Percentiles rank a stretch among this genome's conserved stretches.
Conservation (phyloP, 1,140 invertebrate genomes). For the Caenorhabditis latens region DNA sequence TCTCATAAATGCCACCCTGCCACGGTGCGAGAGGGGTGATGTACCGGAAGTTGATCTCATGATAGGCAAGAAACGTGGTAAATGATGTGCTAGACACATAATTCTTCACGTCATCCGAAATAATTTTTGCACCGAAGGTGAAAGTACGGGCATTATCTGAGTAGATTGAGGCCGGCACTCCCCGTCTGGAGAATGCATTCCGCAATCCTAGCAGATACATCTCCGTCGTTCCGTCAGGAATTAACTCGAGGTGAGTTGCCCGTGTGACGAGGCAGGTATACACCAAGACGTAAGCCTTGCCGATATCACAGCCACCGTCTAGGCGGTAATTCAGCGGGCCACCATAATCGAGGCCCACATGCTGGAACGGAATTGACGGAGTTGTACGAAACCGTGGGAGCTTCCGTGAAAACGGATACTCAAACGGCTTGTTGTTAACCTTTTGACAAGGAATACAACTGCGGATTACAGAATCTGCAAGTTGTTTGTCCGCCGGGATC, state of each 20-base stretch:
- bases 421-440: background rate
- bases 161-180: background rate
- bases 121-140: background rate
- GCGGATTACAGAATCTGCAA: background rate
- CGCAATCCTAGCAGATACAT: background rate
- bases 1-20: slow-evolving; percentile 10
- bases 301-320: background rate
- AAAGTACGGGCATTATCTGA: background rate
- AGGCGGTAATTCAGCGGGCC: background rate
- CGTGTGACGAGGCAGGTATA: background rate
- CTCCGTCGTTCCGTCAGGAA: background rate
- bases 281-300: background rate
- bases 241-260: background rate
- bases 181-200: background rate
- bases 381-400: background rate
- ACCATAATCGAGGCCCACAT: background rate
- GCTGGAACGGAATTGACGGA: background rate
- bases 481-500: background rate
- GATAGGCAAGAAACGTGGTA: background rate
- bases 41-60: background rate
- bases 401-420: background rate
- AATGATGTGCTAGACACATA: background rate
- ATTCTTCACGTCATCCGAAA: background rate
- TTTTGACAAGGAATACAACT: background rate
- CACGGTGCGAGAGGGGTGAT: background rate